These are phyloP conservation scores for Polymixis lichenea DNA, from an alignment of 2,888 invertebrate genomes.

Conservation along the genomic window DNA sequence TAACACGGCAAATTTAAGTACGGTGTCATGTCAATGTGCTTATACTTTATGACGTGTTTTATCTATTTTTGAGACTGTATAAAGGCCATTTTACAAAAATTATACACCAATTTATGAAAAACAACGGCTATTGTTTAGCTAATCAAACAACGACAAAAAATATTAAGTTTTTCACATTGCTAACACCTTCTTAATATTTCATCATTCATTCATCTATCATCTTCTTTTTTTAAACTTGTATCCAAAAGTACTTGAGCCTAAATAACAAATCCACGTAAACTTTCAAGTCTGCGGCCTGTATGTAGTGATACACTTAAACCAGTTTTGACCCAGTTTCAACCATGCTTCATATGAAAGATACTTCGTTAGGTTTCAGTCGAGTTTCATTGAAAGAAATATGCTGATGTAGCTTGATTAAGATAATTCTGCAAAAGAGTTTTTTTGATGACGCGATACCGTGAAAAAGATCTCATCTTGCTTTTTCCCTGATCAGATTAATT, in stretches of 20 bases:
- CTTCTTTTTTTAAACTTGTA: neutral
- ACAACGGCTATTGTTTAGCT: neutral
- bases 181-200: neutral
- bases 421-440: constrained; percentile 2
- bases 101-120: no score
- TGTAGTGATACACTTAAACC: constrained; percentile 40
- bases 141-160: neutral
- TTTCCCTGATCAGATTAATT: constrained; percentile 10
- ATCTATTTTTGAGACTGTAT: no score
- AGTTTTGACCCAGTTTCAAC: constrained; percentile 52
- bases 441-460: constrained; percentile 4
- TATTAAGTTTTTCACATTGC: neutral
- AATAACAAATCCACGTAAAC: neutral
- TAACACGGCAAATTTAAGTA: no score
- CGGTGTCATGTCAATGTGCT: no score
- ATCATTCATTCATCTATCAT: no score
- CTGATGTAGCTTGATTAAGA: constrained; percentile 53
- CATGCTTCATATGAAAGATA: constrained; percentile 30
- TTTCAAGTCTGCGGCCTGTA: constrained; percentile 1
- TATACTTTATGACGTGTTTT: no score
- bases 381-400: constrained; percentile 29
- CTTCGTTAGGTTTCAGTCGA: constrained; percentile 31
- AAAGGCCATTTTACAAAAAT: no score
- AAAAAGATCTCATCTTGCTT: neutral
- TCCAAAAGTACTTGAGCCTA: neutral